These are phyloP conservation scores for Pseudocheirus occidentalis DNA, from an alignment of 2,797 vertebrate genomes.

Conservation along the genomic window DNA sequence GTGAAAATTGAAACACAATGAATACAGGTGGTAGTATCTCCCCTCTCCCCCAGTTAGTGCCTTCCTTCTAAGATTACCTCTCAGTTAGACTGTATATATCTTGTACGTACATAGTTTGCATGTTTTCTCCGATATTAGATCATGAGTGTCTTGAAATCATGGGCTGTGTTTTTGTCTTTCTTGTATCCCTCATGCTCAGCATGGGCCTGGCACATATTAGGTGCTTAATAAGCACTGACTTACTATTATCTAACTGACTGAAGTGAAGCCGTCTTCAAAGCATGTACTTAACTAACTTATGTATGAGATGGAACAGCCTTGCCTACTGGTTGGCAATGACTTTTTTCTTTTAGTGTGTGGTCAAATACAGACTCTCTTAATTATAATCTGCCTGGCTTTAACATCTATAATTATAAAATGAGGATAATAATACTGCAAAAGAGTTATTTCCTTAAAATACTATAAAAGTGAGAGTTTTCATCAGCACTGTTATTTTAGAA, in stretches of 20 bases:
- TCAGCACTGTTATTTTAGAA: not conserved
- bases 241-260: not conserved
- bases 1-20: not conserved
- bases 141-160: not conserved
- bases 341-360: not conserved
- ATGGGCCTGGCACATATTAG: not conserved
- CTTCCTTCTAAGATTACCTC: not conserved
- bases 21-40: not conserved
- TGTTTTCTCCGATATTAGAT: not conserved
- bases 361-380: not conserved
- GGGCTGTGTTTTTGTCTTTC: not conserved
- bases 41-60: accelerated
- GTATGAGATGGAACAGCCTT: not conserved
- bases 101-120: not conserved
- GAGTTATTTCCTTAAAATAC: not conserved
- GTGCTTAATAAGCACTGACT: not conserved
- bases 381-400: not conserved
- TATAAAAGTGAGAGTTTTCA: not conserved
- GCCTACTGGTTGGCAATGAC: not conserved
- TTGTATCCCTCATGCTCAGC: not conserved
- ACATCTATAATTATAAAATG: not conserved
- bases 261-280: not conserved
- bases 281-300: not conserved
- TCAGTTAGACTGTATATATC: not conserved
- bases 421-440: not conserved